These are phyloP conservation scores for Penelope pileata DNA, from an alignment of 2,113 vertebrate genomes.

Conservation along the genomic window DNA sequence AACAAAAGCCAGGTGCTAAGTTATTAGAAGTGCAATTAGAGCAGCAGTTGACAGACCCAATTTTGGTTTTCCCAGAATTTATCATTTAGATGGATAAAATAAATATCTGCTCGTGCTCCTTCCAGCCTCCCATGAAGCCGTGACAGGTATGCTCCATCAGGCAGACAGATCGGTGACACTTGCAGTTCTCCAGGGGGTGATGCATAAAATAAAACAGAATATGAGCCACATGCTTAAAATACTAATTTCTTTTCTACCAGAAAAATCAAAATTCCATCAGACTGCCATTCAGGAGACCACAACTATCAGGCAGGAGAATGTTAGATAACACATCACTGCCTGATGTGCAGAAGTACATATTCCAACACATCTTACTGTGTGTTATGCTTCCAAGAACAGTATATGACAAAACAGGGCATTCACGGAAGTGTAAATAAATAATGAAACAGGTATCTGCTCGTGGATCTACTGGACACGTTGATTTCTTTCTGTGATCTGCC, in stretches of 20 bases:
- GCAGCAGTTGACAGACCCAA: slow-evolving; percentile 6
- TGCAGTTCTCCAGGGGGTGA: neutral
- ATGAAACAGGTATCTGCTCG: too few species aligned
- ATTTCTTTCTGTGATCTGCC: neutral
- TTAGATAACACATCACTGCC: neutral
- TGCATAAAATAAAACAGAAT: neutral
- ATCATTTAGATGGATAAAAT: neutral
- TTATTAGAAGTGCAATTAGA: slow-evolving; percentile 18
- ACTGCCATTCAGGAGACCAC: neutral
- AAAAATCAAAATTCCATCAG: neutral
- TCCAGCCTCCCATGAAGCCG: neutral
- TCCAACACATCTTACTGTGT: neutral
- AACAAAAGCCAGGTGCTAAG: slow-evolving; percentile 23
- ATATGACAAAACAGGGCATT: neutral
- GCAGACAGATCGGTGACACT: neutral
- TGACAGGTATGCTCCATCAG: rapidly evolving
- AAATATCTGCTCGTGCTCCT: neutral
- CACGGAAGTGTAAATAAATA: neutral
- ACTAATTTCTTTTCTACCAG: rapidly evolving
- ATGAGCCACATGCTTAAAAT: neutral
- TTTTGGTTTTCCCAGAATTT: neutral
- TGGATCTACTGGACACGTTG: neutral
- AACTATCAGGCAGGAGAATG: neutral
- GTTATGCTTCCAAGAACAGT: neutral
- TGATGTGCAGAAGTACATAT: neutral